Conservation (phyloP, 2,113 vertebrate genomes). For the Campylomormyrus tamandua region DNA sequence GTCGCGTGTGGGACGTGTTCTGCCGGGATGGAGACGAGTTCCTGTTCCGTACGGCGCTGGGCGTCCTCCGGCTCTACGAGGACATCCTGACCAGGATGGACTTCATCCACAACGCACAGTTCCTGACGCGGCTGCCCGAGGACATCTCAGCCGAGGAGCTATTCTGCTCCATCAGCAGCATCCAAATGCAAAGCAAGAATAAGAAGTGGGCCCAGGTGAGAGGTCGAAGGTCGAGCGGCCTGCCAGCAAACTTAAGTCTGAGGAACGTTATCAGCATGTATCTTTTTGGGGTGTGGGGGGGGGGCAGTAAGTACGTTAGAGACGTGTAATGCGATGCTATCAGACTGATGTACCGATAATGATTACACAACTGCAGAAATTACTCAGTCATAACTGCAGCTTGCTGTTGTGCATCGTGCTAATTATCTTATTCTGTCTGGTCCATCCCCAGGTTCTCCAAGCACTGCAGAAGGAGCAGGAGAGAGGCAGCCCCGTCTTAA, state of each 20-base stretch:
- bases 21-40: slow-evolving; percentile 91
- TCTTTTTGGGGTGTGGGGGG: not conserved
- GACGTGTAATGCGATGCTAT: not conserved
- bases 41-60: slow-evolving; percentile 86
- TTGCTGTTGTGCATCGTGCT: not conserved
- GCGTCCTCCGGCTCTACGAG: slow-evolving; percentile 79
- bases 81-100: slow-evolving; percentile 88
- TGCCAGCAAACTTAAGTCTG: not conserved
- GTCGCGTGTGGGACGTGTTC: slow-evolving; percentile 93
- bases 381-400: not conserved
- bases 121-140: slow-evolving; percentile 87
- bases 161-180: slow-evolving; percentile 72
- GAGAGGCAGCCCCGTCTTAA: slow-evolving; percentile 72
- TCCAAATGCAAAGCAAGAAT: slow-evolving; percentile 88
- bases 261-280: not conserved
- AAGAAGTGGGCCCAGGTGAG: slow-evolving; percentile 87
- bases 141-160: slow-evolving; percentile 73
- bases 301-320: not conserved
- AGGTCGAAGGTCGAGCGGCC: not conserved
- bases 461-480: slow-evolving; percentile 79
- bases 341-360: not conserved
- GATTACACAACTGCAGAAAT: not conserved
- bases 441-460: slow-evolving; percentile 66
- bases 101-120: slow-evolving; percentile 94
- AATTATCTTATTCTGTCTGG: not conserved